A percentile compares a stretch with the other conserved stretches of the same genome.
phyloP scores from a whole-genome alignment of 2,888 invertebrate species.

The Stramonita haemastoma region DNA sequence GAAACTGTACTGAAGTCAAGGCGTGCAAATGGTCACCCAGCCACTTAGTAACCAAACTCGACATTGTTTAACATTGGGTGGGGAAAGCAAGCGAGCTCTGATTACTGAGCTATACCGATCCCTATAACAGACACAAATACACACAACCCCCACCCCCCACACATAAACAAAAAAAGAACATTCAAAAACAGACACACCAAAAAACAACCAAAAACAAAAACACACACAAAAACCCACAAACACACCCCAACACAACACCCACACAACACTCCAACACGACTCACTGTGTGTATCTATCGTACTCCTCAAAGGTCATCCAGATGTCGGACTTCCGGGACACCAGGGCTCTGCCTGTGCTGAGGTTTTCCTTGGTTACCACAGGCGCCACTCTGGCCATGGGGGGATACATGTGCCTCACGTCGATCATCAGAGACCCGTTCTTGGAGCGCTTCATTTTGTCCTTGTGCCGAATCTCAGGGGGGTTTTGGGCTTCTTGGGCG shows the following conservation, averaged over 20 bases:
- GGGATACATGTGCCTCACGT: constrained; percentile 65
- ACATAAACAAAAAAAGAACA: too few species aligned
- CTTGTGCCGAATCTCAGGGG: constrained; percentile 66
- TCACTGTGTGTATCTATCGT: constrained; percentile 64
- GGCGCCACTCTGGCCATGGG: constrained; percentile 54
- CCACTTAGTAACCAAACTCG: too few species aligned
- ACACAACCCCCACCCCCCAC: too few species aligned
- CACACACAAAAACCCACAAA: too few species aligned
- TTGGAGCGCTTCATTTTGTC: constrained; percentile 64
- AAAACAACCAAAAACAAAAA: neutral
- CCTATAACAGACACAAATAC: too few species aligned
- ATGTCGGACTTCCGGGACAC: constrained; percentile 69
- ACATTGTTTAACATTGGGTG: too few species aligned
- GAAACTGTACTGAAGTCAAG: too few species aligned
- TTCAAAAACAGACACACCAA: too few species aligned
- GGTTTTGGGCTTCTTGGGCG: constrained; percentile 60
- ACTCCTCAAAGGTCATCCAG: constrained; percentile 76
- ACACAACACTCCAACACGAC: neutral
- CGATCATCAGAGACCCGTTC: constrained; percentile 64
- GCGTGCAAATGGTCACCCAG: too few species aligned
- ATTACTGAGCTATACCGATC: too few species aligned
- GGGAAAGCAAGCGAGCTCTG: too few species aligned
- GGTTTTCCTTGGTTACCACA: constrained; percentile 60
- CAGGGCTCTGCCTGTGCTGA: constrained; percentile 73
- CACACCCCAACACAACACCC: neutral